Evolutionary conservation across 2,113 vertebrate species (phyloP), one percentile per base, ranked within the genome.

Genomic region (Catharus fuscescens): DNA sequence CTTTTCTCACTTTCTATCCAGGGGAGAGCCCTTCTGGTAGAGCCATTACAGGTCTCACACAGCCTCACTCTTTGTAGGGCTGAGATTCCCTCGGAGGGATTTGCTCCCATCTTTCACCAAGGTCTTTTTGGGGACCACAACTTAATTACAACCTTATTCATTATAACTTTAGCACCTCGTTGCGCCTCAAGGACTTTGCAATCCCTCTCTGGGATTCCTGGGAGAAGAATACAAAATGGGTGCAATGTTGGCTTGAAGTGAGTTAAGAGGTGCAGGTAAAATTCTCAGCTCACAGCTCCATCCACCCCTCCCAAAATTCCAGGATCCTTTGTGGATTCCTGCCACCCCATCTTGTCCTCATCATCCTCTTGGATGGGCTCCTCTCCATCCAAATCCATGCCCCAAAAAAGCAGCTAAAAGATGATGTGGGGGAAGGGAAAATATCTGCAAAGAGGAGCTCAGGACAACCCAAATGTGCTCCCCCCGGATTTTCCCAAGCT

Each of bases 21-120:
- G 60, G 3, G 29, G 95, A 96, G 76, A 71, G 20, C 36, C 86
- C 91, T 91, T 97, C 95, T 95, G 96, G 44, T 92, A 97, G 91
- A 88, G 42, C 80, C 88, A 97, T 97, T 84, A 95, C 81, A 40
- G 91, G 25, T 92, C 29, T 76, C 93, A 28, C 70, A 78, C 61
- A 95, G 81, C 73, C 92, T 82, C 0, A 0, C 45, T 92, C 80
- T 92, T 67, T 93, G 96, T 38, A 82, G 17, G 2, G 42, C 59
- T 59, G 57, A 67, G 10, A 52, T 81, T 73, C 71, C 88, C 64
- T 29, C n/a, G 2, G 15, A 1, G 19, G 38, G 9, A 36, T 81
- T 84, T 85, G 77, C 91, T 73, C 84, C 64, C 60, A 5, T 83
- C 97, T 96, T 82, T 83, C 90, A 92, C 32, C 5, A 2, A 89